These are phyloP conservation scores for Amitus sp. DNA, from an alignment of 2,888 invertebrate species.

Conservation along the genomic window DNA sequence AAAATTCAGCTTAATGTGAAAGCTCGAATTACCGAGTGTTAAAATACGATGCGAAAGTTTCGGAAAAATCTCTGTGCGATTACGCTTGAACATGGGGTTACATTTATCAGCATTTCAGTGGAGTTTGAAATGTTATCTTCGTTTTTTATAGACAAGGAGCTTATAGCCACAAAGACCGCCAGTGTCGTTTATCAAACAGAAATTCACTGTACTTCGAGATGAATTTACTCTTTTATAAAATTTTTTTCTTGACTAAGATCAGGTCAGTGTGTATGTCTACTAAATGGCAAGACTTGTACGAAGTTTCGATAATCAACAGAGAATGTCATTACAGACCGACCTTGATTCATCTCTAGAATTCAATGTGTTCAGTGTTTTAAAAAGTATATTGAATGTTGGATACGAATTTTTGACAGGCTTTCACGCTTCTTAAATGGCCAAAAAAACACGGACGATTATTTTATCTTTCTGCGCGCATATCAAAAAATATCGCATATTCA, in stretches of 20 bases:
- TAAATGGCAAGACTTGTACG: slow-evolving; percentile 51
- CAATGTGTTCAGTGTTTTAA: slow-evolving; percentile 12
- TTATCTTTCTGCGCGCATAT: slow-evolving; percentile 10
- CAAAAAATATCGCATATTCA: slow-evolving; percentile 11
- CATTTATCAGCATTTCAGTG: no score
- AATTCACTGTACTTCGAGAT: slow-evolving; percentile 56
- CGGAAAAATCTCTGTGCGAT: no score
- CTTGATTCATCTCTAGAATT: slow-evolving; percentile 17
- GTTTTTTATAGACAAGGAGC: slow-evolving; percentile 29
- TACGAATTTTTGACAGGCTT: slow-evolving; percentile 29
- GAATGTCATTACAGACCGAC: slow-evolving; percentile 26
- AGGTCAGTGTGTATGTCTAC: slow-evolving; percentile 31
- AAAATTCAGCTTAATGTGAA: no score
- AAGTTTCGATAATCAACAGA: slow-evolving; percentile 50
- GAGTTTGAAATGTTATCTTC: no score
- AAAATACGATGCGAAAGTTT: no score
- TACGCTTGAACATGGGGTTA: no score
- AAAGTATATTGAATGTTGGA: slow-evolving; percentile 27
- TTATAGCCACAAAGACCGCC: slow-evolving; percentile 48
- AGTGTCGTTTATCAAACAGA: slow-evolving; percentile 56
- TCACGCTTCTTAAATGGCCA: slow-evolving; percentile 6
- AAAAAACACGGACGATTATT: slow-evolving; percentile 13
- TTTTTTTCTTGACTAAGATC: slow-evolving; percentile 30
- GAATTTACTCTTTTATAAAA: slow-evolving; percentile 52
- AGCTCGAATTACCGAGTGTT: no score